Evolutionary conservation across 2,113 vertebrate genomes (phyloP).

Genomic region (Hypomesus transpacificus): DNA sequence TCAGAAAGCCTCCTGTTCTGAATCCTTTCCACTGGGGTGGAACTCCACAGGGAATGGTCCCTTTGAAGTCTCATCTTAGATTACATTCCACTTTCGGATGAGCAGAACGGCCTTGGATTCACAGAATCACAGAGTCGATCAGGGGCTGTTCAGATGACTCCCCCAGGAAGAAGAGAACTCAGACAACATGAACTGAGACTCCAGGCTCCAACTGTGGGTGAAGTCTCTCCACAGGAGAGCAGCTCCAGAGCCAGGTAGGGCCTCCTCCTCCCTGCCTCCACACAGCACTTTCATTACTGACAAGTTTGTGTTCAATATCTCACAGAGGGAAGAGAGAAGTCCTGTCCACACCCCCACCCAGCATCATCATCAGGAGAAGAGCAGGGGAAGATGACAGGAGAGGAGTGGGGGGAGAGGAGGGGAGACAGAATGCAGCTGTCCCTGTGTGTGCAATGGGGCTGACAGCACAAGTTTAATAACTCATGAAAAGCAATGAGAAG

Average conservation of each 20-base stretch:
- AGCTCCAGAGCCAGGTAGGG: not conserved
- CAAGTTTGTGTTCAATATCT: slow-evolving; percentile 30
- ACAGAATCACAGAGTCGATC: slow-evolving; percentile 40
- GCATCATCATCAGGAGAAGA: slow-evolving; percentile 5
- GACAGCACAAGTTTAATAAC: too few species aligned
- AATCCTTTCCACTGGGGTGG: not conserved
- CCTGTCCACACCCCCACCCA: slow-evolving; percentile 31
- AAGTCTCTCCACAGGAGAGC: slow-evolving; percentile 6
- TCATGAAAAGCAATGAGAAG: too few species aligned
- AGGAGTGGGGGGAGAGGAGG: not conserved
- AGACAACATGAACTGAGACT: slow-evolving; percentile 1
- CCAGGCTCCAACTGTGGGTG: not conserved
- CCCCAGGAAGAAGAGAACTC: slow-evolving; percentile 13
- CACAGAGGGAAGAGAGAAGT: slow-evolving; percentile 12
- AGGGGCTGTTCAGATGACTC: slow-evolving; percentile 34
- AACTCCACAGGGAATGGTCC: slow-evolving; percentile 3
- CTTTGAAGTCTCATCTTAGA: slow-evolving; percentile 54
- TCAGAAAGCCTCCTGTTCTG: slow-evolving; percentile 19
- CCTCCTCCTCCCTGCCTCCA: not conserved
- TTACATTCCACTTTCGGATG: slow-evolving; percentile 49
- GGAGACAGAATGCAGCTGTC: not conserved
- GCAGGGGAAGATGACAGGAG: slow-evolving; percentile 9
- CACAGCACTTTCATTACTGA: slow-evolving; percentile 27
- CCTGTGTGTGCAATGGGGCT: not conserved
- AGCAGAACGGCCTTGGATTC: slow-evolving; percentile 43